A percentile compares a stretch with the other conserved stretches of the same genome.
Conservation (phyloP, 2,888 invertebrate genomes). For the Cinara cedri region DNA sequence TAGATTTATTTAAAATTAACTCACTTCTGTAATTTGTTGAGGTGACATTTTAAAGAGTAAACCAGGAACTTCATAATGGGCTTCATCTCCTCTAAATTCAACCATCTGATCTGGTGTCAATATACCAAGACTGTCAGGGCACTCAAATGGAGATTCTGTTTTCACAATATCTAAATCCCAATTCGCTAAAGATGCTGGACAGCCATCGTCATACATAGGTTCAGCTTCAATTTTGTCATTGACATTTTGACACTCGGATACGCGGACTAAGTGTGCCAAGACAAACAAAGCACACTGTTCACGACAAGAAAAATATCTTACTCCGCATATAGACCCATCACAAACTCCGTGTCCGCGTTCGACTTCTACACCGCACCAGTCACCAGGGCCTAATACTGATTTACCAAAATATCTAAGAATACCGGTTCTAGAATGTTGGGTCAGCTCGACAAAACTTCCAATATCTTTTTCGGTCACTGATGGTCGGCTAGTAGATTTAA, state of each 20-base stretch:
- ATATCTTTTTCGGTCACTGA: conserved; percentile 49
- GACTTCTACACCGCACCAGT: conserved; percentile 73
- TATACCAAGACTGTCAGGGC: conserved; percentile 84
- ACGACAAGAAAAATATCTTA: conserved; percentile 70
- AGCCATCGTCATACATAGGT: conserved; percentile 38
- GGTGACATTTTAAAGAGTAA: conserved; percentile 50
- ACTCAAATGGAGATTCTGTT: conserved; percentile 70
- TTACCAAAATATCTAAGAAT: conserved; percentile 68
- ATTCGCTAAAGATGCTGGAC: conserved; percentile 55
- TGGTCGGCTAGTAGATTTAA: conserved; percentile 58
- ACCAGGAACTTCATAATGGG: conserved; percentile 37
- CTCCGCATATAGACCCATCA: conserved; percentile 69
- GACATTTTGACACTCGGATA: conserved; percentile 62
- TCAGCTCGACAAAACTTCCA: conserved; percentile 59
- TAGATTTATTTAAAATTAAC: not conserved
- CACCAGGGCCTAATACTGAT: conserved; percentile 66
- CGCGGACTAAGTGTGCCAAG: conserved; percentile 67
- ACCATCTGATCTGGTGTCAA: conserved; percentile 87
- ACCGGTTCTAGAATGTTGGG: conserved; percentile 63
- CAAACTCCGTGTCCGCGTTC: conserved; percentile 68
- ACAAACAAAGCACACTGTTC: conserved; percentile 70
- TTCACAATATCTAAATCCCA: conserved; percentile 59
- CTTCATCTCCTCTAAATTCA: conserved; percentile 66
- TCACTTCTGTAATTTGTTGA: conserved; percentile 40
- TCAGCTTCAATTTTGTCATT: conserved; percentile 63